Conservation (phyloP, 2,888 invertebrate species). For the Lochmaea capreae region DNA sequence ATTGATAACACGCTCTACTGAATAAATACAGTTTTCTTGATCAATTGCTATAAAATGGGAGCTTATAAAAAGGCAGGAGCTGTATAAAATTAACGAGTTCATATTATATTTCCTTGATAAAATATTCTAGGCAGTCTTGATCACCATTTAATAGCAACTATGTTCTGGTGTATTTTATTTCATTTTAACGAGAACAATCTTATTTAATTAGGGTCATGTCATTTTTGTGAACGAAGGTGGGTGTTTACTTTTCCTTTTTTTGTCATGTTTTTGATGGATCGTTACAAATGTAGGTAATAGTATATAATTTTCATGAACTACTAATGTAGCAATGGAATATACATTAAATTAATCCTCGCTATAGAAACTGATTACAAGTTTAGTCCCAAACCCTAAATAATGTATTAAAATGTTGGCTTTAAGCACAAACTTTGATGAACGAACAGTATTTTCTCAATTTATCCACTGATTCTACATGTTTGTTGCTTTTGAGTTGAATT, state of each 20-base stretch:
- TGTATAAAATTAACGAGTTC: no score
- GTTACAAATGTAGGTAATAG: neutral
- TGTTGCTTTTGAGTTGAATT: no score
- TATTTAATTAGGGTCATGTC: neutral
- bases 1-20: no score
- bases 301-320: neutral
- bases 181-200: neutral
- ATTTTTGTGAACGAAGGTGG: neutral
- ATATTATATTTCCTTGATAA: no score
- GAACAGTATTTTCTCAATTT: neutral
- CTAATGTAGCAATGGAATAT: neutral
- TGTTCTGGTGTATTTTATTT: neutral
- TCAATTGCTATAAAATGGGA: no score
- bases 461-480: neutral
- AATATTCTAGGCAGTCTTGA: no score
- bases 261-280: neutral
- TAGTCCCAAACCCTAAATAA: neutral
- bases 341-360: neutral
- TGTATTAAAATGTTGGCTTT: neutral
- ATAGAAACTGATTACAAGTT: neutral
- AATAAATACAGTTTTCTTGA: no score
- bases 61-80: no score
- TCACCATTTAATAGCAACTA: no score
- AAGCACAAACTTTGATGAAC: neutral
- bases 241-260: neutral